Evolutionary conservation across 2,888 invertebrate genomes (phyloP), one percentile per base, ranked within the genome.

Genomic region (Heliconius ethilla): DNA sequence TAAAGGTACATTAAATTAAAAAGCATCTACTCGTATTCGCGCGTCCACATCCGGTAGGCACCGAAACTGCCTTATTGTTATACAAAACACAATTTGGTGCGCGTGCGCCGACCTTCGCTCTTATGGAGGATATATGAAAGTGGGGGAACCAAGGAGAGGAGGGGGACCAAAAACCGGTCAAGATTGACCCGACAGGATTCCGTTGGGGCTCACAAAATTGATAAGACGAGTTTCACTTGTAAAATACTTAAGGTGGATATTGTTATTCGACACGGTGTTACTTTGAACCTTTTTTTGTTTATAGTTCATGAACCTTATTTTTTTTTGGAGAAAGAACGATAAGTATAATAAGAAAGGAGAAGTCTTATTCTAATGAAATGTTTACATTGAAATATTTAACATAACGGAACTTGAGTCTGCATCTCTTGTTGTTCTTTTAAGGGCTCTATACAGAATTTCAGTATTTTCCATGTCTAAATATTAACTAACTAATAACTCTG

Each of bases 71-170:
- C 86, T 88, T 88, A 88, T 87, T 89, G 89, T 90, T 87, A 87
- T 79, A 86, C 85, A 85, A 87, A 87, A 87, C 87, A 87, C 87
- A 85, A 88, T 85, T 86, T 76, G 69, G 86, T 87, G 88, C 88
- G 87, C 88, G 88, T 83, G 87, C 89, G 88, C 82, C 88, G 89
- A 89, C 91, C 92, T 91, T 90, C 89, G 86, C 82, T 82, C 82
- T 85, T 82, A 59, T 59, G 83, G 89, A 89, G 87, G 88, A 86
- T 86, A 82, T 75, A 84, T 75, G 82, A 81, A 78, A 76, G 78
- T 77, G 72, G 82, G 86, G 80, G 84, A 88, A 86, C 84, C 83
- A 86, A 82, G 82, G 83, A 79, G 78, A 76, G 77, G 78, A 70
- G 82, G 86, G 80, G 84, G 88, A 86, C 84, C 83, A 86, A 89